These are phyloP conservation scores for Hyperoplus immaculatus DNA, from an alignment of 2,797 vertebrate species.

Conservation along the genomic window DNA sequence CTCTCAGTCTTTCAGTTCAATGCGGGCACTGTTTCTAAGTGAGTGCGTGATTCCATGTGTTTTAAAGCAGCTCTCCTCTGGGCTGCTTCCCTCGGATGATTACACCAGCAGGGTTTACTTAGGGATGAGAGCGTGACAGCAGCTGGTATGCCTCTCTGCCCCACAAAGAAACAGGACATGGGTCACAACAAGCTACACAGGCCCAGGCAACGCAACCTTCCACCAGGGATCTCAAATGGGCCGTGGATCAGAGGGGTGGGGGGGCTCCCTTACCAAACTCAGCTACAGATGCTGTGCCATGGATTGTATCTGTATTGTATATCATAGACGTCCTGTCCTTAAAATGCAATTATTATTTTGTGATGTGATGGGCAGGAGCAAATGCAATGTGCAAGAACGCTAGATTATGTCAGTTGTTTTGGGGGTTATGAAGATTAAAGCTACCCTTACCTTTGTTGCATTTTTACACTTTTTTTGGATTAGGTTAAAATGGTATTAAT, in stretches of 20 bases:
- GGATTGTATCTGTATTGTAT: constrained; percentile 45
- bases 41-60: constrained; percentile 73
- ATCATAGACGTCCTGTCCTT: constrained; percentile 41
- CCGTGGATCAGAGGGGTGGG: constrained; percentile 58
- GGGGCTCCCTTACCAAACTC: constrained; percentile 21
- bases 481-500: no score
- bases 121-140: constrained; percentile 78
- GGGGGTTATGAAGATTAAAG: background rate
- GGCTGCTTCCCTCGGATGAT: constrained; percentile 62
- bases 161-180: constrained; percentile 69
- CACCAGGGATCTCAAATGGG: constrained; percentile 64
- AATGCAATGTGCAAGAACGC: background rate
- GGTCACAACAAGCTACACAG: constrained; percentile 79
- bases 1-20: constrained; percentile 56
- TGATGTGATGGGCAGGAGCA: background rate
- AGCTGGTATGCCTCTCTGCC: constrained; percentile 78
- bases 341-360: background rate
- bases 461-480: background rate
- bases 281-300: constrained; percentile 38
- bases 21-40: constrained; percentile 74
- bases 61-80: constrained; percentile 62
- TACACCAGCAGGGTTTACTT: constrained; percentile 80
- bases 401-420: background rate
- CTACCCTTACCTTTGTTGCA: background rate
- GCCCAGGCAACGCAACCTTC: constrained; percentile 58